Conservation (phyloP, 2,797 vertebrate species). For the Synaphobranchus kaupii region DNA sequence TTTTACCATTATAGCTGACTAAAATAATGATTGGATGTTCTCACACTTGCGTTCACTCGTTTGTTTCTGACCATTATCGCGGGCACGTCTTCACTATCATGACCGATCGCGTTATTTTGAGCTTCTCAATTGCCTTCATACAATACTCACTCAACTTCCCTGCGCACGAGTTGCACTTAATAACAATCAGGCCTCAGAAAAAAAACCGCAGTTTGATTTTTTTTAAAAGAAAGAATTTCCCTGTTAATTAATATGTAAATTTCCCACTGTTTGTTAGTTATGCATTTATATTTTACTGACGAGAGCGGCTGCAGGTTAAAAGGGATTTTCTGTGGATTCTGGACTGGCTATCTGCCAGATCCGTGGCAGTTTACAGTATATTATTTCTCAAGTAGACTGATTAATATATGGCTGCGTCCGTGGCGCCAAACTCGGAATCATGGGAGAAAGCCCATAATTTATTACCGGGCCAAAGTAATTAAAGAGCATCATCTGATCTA, state of each 20-base stretch:
- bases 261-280: slow-evolving; percentile 77
- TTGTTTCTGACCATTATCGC: slow-evolving; percentile 63
- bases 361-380: slow-evolving; percentile 68
- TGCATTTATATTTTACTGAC: slow-evolving; percentile 77
- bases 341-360: slow-evolving; percentile 67
- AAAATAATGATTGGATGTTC: slow-evolving; percentile 48
- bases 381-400: slow-evolving; percentile 76
- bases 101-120: background rate
- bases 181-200: background rate
- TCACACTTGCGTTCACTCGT: slow-evolving; percentile 54
- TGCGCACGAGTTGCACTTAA: slow-evolving; percentile 37
- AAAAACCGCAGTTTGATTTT: background rate
- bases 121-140: too few relatives aligned
- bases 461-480: slow-evolving; percentile 92
- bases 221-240: too few relatives aligned
- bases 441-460: slow-evolving; percentile 86
- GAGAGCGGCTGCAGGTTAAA: slow-evolving; percentile 76
- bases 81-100: background rate
- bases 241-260: slow-evolving; percentile 83
- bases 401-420: slow-evolving; percentile 68
- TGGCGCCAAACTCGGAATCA: slow-evolving; percentile 80
- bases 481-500: slow-evolving; percentile 86
- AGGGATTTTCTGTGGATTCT: slow-evolving; percentile 77
- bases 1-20: slow-evolving; percentile 65
- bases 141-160: slow-evolving; percentile 10